phyloP scores from a whole-genome alignment of 2,888 invertebrate species.

The Hydroisotoma schaefferi region DNA sequence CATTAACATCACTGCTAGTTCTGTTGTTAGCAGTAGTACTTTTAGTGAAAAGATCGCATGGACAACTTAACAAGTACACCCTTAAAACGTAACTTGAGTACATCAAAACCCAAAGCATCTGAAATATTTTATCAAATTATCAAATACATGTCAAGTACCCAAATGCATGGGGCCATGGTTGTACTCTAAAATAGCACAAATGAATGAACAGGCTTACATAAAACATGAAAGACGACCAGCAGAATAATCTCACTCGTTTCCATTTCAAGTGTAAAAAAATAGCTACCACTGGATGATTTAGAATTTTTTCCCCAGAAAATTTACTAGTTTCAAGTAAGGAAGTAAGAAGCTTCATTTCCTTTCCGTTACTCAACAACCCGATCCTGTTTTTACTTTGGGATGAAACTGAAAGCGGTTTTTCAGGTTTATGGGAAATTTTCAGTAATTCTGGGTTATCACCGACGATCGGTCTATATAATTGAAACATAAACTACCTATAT shows the following conservation, averaged over 20 bases:
- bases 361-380: background rate
- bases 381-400: slow-evolving; percentile 12
- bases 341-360: slow-evolving; percentile 33
- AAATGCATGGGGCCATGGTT: background rate
- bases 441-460: slow-evolving; percentile 4
- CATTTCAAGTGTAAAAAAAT: slow-evolving; percentile 44
- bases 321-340: slow-evolving; percentile 26
- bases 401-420: background rate
- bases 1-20: background rate
- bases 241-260: slow-evolving; percentile 40
- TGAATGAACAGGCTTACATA: slow-evolving; percentile 34
- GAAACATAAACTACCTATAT: slow-evolving; percentile 21
- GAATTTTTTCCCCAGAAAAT: slow-evolving; percentile 24
- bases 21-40: background rate
- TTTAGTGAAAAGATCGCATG: slow-evolving; percentile 26
- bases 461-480: slow-evolving; percentile 17
- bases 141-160: background rate
- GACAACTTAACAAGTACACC: slow-evolving; percentile 42
- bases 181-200: background rate
- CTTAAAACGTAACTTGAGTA: slow-evolving; percentile 42
- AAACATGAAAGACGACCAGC: slow-evolving; percentile 31
- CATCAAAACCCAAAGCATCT: slow-evolving; percentile 42
- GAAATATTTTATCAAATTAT: slow-evolving; percentile 9
- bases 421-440: background rate
- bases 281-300: slow-evolving; percentile 39